Conservation (phyloP, 2,888 invertebrate species). For the Leucoptera coffeella region DNA sequence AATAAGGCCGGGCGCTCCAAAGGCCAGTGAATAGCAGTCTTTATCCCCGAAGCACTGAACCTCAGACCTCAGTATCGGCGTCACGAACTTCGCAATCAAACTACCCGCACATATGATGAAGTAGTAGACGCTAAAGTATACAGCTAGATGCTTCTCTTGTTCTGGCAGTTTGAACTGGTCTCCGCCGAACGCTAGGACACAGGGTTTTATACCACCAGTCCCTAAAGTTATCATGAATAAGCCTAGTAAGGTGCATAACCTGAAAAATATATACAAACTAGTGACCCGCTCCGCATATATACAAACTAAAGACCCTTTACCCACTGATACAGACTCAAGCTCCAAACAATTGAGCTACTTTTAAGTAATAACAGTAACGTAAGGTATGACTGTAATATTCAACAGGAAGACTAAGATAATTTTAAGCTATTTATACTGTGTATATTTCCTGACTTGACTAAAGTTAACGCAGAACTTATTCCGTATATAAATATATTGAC, state of each 20-base stretch:
- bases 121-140: constrained; percentile 92
- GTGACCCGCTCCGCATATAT: too few species aligned
- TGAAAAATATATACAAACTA: constrained; percentile 32
- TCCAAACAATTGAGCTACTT: too few species aligned
- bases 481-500: too few species aligned
- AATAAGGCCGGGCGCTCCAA: constrained; percentile 81
- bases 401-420: too few species aligned
- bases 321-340: too few species aligned
- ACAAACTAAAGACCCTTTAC: too few species aligned
- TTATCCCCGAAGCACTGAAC: constrained; percentile 70
- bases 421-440: too few species aligned
- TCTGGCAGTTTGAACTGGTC: constrained; percentile 84
- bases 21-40: constrained; percentile 80
- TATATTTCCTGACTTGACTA: too few species aligned
- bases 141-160: constrained; percentile 70
- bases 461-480: too few species aligned
- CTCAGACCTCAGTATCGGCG: constrained; percentile 78
- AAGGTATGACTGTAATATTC: background rate
- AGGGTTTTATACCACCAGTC: constrained; percentile 94
- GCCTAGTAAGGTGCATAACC: constrained; percentile 60
- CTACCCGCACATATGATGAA: constrained; percentile 91
- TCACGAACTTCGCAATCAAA: constrained; percentile 79
- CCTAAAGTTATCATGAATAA: constrained; percentile 77
- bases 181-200: constrained; percentile 92
- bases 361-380: too few species aligned